These are phyloP conservation scores for Triplophysa siluroides DNA, from an alignment of 2,113 vertebrate species.

Conservation along the genomic window DNA sequence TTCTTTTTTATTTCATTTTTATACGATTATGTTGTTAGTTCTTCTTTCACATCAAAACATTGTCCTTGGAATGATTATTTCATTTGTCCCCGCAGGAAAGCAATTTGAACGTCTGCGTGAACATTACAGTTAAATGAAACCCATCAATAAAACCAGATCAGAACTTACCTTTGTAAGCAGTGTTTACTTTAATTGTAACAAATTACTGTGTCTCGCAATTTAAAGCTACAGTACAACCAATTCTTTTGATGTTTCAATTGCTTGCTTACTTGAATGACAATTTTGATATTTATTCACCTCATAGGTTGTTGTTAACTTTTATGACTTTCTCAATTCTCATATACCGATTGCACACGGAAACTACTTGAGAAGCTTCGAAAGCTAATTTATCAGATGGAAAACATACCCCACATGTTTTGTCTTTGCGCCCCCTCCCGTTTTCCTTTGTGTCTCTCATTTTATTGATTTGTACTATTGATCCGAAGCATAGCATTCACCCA, in stretches of 20 bases:
- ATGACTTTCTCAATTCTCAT: too few relatives aligned
- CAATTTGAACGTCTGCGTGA: conserved; percentile 23
- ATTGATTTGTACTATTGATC: conserved; percentile 44
- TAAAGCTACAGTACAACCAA: too few relatives aligned
- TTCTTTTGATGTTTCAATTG: background rate
- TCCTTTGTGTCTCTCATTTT: conserved; percentile 22
- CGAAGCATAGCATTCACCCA: conserved; percentile 14
- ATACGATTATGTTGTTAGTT: conserved; percentile 59
- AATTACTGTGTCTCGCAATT: too few relatives aligned
- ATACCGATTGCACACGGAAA: too few relatives aligned
- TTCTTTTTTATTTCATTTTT: conserved; percentile 49
- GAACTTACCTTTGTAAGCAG: background rate
- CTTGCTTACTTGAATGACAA: background rate
- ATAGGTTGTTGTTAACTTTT: too few relatives aligned
- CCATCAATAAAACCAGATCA: background rate
- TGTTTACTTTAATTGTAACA: background rate
- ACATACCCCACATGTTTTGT: background rate
- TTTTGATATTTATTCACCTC: too few relatives aligned
- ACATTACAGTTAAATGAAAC: conserved; percentile 24
- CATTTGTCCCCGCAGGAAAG: conserved; percentile 46
- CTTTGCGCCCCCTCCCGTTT: background rate
- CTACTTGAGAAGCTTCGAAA: too few relatives aligned
- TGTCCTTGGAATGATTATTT: conserved; percentile 57
- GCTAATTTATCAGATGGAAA: too few relatives aligned
- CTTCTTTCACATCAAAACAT: conserved; percentile 59